Base-by-base conservation (phyloP, 2,888 invertebrate genomes). In the Troglohyphantes excavatus region DNA sequence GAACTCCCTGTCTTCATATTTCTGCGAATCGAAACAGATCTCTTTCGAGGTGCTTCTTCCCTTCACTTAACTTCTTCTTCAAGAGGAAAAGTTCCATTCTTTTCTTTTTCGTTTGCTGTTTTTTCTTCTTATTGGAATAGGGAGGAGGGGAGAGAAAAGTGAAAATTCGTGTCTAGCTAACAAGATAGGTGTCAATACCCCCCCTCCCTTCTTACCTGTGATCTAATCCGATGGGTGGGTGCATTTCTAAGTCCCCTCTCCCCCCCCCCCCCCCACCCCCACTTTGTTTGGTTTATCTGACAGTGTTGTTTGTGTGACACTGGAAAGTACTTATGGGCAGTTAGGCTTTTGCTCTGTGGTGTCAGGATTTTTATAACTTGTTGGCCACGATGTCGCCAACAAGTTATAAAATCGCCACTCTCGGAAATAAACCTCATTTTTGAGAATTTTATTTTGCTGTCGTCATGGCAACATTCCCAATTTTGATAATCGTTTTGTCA, bases 161-260 rank as follows among this genome's bases (percentile, higher is more conserved):
- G 85, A 86, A 78, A 86, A 78, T 86, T 86, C 85, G 70, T 86
- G 85, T 86, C 85, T 27, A 19, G 5, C 63, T 86, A 86, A 86
- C 85, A 78, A 86, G 85, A 86, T 86, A 73, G 78, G 70, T 86
- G 76, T 86, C 85, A 83, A 73, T 70, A 86, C 67, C 68, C 6
- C 43, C 63, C 23, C 21, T 13, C 21, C 33, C n/a, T 5, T 19
- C 59, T 63, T 53, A 53, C 53, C 43, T 65, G 0, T n/a, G 21
- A 72, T 46, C 23, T 72, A 26, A n/a, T 72, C 3, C 0, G n/a
- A 43, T 17, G n/a, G 67, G 33, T 6, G 53, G 39, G 46, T 43
- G n/a, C 26, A 46, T 46, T 72, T 72, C 72, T 46, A 43, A 72
- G 68, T n/a, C 13, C 43, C n/a, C 2, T n/a, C n/a, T 17, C 72